Percentiles rank a stretch among this genome's conserved stretches.
phyloP scores from a whole-genome alignment of 2,797 vertebrate genomes.

The Naso thynnoides region DNA sequence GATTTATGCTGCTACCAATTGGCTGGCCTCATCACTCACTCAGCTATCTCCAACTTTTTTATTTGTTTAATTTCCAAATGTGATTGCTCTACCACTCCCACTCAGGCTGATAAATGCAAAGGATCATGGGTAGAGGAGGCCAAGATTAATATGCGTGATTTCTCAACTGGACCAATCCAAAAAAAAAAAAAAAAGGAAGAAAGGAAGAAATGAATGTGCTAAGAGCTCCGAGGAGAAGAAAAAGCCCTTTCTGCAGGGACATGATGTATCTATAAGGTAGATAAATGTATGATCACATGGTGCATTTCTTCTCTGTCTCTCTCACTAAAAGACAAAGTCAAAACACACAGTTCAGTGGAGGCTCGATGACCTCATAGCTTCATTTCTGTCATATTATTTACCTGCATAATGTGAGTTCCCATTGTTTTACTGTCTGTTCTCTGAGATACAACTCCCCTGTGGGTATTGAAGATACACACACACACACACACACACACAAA shows the following conservation, averaged over 20 bases:
- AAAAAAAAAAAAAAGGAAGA: constrained; percentile 16
- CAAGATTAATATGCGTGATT: constrained; percentile 73
- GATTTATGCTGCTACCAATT: constrained; percentile 81
- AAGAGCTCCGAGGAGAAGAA: constrained; percentile 62
- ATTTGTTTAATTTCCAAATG: constrained; percentile 83
- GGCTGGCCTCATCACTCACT: constrained; percentile 83
- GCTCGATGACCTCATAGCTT: constrained; percentile 36
- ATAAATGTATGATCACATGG: constrained; percentile 32
- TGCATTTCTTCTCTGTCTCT: constrained; percentile 38
- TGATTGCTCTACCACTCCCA: constrained; percentile 68
- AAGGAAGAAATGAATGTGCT: constrained; percentile 49
- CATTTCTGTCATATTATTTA: constrained; percentile 43
- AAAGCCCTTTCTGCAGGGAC: constrained; percentile 50
- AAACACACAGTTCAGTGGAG: constrained; percentile 18
- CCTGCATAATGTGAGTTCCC: constrained; percentile 27
- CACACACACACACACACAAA: constrained; percentile 8
- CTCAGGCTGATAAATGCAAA: constrained; percentile 74
- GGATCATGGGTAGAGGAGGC: constrained; percentile 65
- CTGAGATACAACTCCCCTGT: constrained; percentile 22
- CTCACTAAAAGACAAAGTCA: constrained; percentile 29
- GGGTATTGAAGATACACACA: constrained; percentile 5
- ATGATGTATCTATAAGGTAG: constrained; percentile 59
- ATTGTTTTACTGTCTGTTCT: constrained; percentile 28
- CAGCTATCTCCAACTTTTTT: constrained; percentile 79
- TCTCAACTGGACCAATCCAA: constrained; percentile 62